These are phyloP conservation scores for Eurystomus gularis DNA, from an alignment of 2,113 vertebrate genomes.

Conservation along the genomic window DNA sequence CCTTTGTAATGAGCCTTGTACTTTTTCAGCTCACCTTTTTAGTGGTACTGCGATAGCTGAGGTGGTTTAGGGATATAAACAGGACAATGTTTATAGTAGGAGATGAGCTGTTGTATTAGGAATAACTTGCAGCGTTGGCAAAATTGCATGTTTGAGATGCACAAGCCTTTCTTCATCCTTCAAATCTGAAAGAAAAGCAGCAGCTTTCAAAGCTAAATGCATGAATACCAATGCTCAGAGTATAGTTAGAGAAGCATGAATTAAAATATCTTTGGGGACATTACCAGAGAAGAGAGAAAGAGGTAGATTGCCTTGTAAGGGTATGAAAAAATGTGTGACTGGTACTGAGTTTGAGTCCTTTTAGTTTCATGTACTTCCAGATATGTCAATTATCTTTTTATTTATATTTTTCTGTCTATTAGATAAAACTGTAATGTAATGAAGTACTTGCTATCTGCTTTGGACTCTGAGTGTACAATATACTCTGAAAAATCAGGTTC, in stretches of 20 bases:
- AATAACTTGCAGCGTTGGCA: not conserved
- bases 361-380: no score
- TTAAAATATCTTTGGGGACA: not conserved
- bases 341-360: not conserved
- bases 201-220: not conserved
- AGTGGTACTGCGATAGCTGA: not conserved
- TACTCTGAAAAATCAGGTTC: not conserved
- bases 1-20: not conserved
- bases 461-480: not conserved
- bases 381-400: not conserved
- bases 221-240: not conserved
- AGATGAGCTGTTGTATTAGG: not conserved
- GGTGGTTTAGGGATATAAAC: not conserved
- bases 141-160: not conserved
- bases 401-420: not conserved
- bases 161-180: not conserved
- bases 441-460: not conserved
- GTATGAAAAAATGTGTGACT: not conserved
- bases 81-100: not conserved
- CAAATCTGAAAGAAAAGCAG: not conserved
- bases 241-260: not conserved
- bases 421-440: not conserved
- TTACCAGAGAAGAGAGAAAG: not conserved
- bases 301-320: not conserved
- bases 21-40: not conserved